Base-by-base conservation (phyloP, 2,797 vertebrate genomes). In the Bradypodion ventrale region DNA sequence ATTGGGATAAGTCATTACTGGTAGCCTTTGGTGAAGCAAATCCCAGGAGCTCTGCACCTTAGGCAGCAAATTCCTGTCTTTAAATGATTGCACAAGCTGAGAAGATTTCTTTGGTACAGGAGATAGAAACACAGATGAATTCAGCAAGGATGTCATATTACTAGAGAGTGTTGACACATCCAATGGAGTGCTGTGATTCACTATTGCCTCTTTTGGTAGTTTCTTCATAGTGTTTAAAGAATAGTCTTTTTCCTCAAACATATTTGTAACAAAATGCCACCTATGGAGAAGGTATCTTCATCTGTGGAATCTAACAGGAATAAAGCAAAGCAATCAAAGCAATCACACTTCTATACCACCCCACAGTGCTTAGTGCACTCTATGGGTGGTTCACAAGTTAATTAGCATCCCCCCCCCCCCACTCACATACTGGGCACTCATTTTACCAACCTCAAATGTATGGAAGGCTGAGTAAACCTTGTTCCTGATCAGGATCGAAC, bases 121-220 rank as follows among this genome's bases (percentile, higher is more conserved):
- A 77, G 90, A 91, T 9, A 68, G 83, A 62, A 72, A 25, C 82
- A 46, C 0, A 59, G 87, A 89, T 37, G 49, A 65, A 78, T 83
- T 76, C 49, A 79, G 87, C 49, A 82, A 59, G 86, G 72, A 86
- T 0, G 73, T 5, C 42, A n/a, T 86, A 73, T 85, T 90, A 85
- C 76, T 88, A 29, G 87, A 88, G 75, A 72, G 0, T 29, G 5
- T 19, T 0, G 85, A 89, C 29, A 85, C 65, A 15, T 75, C 70
- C 35, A 88, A 88, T 7, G 93, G 93, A 32, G 90, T 93, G 70
- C 92, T 94, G 25, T 93, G 90, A 66, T 89, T 89, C 85, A 91
- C 62, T 2, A 6, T 1, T 78, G 1, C 80, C 15, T 52, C 90
- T 35, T 80, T 89, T 59, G 81, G 32, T n/a, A 85, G 66, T 80